phyloP scores from a whole-genome alignment of 2,888 invertebrate species.

The Steromphala cineraria region DNA sequence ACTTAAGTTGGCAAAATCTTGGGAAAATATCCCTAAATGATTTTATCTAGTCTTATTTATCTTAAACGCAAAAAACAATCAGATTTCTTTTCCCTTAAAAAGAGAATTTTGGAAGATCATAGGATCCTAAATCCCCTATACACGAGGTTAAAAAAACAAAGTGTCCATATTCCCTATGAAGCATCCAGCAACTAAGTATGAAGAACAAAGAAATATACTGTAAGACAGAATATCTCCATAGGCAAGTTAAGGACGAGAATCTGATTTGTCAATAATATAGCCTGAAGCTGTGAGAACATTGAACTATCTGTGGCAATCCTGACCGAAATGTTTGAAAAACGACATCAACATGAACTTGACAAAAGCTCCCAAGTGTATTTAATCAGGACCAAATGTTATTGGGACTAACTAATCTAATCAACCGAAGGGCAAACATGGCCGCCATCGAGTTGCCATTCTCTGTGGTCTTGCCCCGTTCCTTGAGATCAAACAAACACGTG shows the following conservation, averaged over 20 bases:
- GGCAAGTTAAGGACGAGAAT: background rate
- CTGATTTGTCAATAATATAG: background rate
- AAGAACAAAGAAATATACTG: too few species aligned
- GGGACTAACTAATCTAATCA: conserved; percentile 12
- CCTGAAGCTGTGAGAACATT: background rate
- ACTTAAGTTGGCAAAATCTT: too few species aligned
- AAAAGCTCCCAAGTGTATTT: conserved; percentile 2
- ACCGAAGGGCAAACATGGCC: background rate
- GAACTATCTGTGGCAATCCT: background rate
- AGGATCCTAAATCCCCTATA: too few species aligned
- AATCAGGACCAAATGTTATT: conserved; percentile 14
- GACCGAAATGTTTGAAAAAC: background rate
- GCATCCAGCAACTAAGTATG: too few species aligned
- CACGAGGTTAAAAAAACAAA: too few species aligned
- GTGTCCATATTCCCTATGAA: too few species aligned
- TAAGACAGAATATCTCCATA: too few species aligned
- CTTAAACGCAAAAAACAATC: too few species aligned
- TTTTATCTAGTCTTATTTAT: too few species aligned
- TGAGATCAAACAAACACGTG: conserved; percentile 15
- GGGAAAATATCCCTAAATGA: too few species aligned
- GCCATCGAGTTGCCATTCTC: background rate
- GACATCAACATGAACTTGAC: conserved; percentile 10
- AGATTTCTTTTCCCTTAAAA: too few species aligned
- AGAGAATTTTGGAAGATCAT: too few species aligned
- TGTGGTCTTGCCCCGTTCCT: background rate